These are phyloP conservation scores for Spatulosminthurus flaviceps DNA, from an alignment of 2,888 invertebrate genomes.

Conservation along the genomic window DNA sequence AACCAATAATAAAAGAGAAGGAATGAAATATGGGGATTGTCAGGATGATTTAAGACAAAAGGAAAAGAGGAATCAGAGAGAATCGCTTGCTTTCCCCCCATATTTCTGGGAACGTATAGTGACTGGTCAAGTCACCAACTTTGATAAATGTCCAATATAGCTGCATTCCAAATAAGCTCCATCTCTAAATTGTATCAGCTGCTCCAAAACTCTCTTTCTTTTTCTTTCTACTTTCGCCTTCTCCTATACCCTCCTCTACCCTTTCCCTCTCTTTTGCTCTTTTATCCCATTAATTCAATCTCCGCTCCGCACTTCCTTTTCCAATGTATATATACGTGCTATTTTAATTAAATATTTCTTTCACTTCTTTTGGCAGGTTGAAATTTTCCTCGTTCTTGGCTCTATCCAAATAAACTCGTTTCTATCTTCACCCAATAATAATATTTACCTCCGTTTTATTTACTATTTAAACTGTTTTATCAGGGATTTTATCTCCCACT, in stretches of 20 bases:
- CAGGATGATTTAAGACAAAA: constrained; percentile 40
- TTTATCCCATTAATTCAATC: no score
- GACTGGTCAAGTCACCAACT: constrained; percentile 19
- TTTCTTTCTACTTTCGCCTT: not conserved
- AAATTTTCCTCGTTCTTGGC: no score
- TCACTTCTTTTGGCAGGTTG: no score
- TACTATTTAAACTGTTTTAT: no score
- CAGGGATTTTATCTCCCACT: no score
- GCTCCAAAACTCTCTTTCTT: not conserved
- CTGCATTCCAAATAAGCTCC: constrained; percentile 11
- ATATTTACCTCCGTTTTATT: no score
- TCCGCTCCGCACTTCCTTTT: no score
- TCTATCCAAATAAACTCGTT: no score
- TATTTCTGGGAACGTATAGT: not conserved
- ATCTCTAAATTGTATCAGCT: constrained; percentile 10
- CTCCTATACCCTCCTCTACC: not conserved
- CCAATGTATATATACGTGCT: no score
- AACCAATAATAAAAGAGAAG: constrained; percentile 16
- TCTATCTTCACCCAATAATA: no score
- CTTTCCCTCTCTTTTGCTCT: no score
- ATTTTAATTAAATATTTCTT: no score
- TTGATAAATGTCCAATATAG: constrained; percentile 21
- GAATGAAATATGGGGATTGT: constrained; percentile 30
- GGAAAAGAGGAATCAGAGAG: constrained; percentile 25
- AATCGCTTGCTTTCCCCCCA: not conserved